Evolutionary conservation across 2,797 vertebrate species (phyloP), one percentile per base, ranked within the genome.

Genomic region (Nyctibius grandis): DNA sequence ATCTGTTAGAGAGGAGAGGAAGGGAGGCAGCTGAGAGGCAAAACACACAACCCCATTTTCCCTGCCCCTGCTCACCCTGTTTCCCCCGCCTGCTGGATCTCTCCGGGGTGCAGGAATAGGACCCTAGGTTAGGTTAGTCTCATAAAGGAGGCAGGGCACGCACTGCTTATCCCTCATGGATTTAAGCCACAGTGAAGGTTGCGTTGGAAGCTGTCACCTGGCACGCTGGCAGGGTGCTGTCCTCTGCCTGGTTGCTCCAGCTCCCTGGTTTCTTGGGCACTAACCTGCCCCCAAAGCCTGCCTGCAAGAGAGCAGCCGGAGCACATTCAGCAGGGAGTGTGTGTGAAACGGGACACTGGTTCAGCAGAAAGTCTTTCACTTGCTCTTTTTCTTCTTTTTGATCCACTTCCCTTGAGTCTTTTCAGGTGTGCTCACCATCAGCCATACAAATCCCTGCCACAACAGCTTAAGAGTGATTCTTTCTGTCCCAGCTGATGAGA

Each of bases 311-410:
- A 85, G 56, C 44, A 79, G 33, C 29, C 0, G 0, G 34, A 87
- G 45, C 9, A 28, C 7, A 42, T 57, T 88, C 47, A 34, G 17
- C 0, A 0, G 22, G 33, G 26, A 60, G 17, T 0, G 1, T 42
- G 26, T 5, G 4, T 56, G 51, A 83, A 91, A 79, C 0, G 0
- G 67, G 64, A 23, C 28, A 47, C 28, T 77, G 53, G 33, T 40
- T 94, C 57, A 59, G 42, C 56, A 79, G 20, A 82, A 81, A 47
- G 28, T 54, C 60, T 82, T 87, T 87, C 56, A n/a, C 28, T 89
- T 82, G 28, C 34, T 93, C n/a, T 80, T 89, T 51, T 85, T 85
- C 48, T 47, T 75, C 45, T 64, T 91, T 85, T 81, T 78, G 45
- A 65, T 86, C 28, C 45, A 42, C 17, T 76, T 88, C 31, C 36